Evolutionary conservation across 2,888 invertebrate species (phyloP).

Genomic region (Halictus ligatus): DNA sequence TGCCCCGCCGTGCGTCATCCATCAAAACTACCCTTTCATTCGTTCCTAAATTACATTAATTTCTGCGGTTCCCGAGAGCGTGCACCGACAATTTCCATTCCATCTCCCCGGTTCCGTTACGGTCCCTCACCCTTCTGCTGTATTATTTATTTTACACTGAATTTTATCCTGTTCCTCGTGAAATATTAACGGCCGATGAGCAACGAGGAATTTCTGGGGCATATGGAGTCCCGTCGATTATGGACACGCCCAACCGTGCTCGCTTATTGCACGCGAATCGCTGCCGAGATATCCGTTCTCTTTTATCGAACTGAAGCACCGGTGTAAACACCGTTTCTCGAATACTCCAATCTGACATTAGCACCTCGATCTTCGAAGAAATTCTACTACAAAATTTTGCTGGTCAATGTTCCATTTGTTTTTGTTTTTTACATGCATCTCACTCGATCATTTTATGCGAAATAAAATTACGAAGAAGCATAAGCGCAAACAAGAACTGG

Average conservation of each 20-base stretch:
- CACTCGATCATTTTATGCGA: too few species aligned
- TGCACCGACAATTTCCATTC: constrained; percentile 12
- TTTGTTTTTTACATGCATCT: too few species aligned
- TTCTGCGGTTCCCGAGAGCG: neutral
- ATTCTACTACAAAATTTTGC: neutral
- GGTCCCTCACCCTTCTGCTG: neutral
- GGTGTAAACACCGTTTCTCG: neutral
- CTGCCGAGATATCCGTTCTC: neutral
- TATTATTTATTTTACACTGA: constrained; percentile 4
- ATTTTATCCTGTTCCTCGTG: neutral
- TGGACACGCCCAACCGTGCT: neutral
- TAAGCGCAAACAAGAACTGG: too few species aligned
- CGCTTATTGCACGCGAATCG: neutral
- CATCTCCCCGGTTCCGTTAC: neutral
- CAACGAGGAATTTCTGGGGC: constrained; percentile 1
- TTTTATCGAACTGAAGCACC: neutral
- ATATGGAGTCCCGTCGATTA: neutral
- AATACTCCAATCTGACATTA: neutral
- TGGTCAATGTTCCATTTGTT: too few species aligned
- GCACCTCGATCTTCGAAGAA: neutral
- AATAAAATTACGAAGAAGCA: too few species aligned
- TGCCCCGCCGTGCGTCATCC: constrained; percentile 32
- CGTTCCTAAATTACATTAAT: constrained; percentile 46
- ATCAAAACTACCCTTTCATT: constrained; percentile 49
- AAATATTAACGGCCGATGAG: neutral